Base-by-base conservation (phyloP, 2,888 invertebrate species). In the Dynastes tityus region DNA sequence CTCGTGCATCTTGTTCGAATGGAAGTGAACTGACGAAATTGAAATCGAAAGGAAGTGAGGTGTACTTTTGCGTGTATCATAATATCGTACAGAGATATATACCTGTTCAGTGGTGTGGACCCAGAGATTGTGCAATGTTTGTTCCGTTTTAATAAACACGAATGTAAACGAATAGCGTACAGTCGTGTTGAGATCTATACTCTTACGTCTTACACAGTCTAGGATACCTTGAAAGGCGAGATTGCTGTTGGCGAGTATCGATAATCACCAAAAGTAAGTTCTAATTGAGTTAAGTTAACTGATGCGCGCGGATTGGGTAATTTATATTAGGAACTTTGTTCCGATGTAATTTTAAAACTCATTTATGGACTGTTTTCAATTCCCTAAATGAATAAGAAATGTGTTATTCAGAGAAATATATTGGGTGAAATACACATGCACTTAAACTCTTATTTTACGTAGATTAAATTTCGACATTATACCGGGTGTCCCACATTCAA, bases 1-100 rank as follows among this genome's bases (percentile, higher is more conserved):
- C 32, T 45, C 45, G 64, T 5, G 13, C 32, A 27, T 1, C 51
- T 53, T 11, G 53, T 16, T 16, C 55, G 53, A 49, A 37, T 58
- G 71, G 55, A 55, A 37, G 55, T 71, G 71, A 37, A 71, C 71
- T 71, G 71, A 71, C 71, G 71, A 71, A 71, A 71, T 58, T 27
- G 71, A 71, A 71, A 71, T 58, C 49, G 71, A 71, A 71, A 71
- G 70, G 53, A 71, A 71, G 71, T 68, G 53, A 71, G 22, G 58
- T 71, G 71, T 70, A 32, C 37, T 37, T 64, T 64, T 64, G n/a
- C 55, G 37, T 45, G 40, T 40, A 45, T 45, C 45, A 37, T n/a
- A 64, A 4, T 29, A 64, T 13, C 49, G 4, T 16, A 16, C 32
- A 71, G 8, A 58, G 37, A 16, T 45, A 45, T 32, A 22, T 45